A percentile compares a stretch with the other conserved stretches of the same genome.
phyloP scores from a whole-genome alignment of 2,797 vertebrate species.

The Harpagifer antarcticus region DNA sequence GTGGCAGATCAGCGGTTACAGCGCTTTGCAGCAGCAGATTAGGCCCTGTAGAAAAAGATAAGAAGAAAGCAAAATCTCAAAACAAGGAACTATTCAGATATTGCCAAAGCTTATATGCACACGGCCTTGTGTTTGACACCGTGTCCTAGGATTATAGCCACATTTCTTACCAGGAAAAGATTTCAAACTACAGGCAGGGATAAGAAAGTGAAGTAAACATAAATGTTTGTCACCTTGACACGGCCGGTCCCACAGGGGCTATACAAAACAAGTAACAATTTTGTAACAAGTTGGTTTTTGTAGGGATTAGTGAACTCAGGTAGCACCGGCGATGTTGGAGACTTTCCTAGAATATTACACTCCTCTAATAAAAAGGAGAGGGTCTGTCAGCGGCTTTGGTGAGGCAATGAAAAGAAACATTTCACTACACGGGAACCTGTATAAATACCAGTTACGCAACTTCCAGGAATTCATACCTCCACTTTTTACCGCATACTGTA shows the following conservation, averaged over 20 bases:
- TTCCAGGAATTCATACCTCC: constrained; percentile 63
- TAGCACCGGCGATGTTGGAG: constrained; percentile 13
- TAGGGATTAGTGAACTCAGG: constrained; percentile 1
- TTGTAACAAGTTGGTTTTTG: constrained; percentile 14
- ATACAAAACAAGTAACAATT: background rate
- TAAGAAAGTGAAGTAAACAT: background rate
- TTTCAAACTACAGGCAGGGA: background rate
- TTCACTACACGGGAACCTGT: constrained; percentile 26
- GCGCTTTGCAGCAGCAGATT: constrained; percentile 53
- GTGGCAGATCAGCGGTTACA: constrained; percentile 32
- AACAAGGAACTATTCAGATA: constrained; percentile 46
- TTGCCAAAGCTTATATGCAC: constrained; percentile 39
- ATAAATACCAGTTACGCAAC: constrained; percentile 55
- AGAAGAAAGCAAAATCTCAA: constrained; percentile 62
- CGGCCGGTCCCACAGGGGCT: background rate
- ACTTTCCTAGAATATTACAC: constrained; percentile 25
- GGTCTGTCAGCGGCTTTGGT: background rate
- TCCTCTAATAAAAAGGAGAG: background rate
- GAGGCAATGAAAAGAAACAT: background rate
- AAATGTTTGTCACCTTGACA: background rate
- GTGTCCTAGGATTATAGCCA: constrained; percentile 39
- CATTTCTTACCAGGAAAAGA: constrained; percentile 24
- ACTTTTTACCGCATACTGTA: constrained; percentile 12
- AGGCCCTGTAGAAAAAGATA: constrained; percentile 65
- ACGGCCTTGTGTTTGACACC: constrained; percentile 19